A percentile compares a stretch with the other conserved stretches of the same genome.
phyloP scores from a whole-genome alignment of 1,140 invertebrate genomes.

The Acromyrmex heyeri region DNA sequence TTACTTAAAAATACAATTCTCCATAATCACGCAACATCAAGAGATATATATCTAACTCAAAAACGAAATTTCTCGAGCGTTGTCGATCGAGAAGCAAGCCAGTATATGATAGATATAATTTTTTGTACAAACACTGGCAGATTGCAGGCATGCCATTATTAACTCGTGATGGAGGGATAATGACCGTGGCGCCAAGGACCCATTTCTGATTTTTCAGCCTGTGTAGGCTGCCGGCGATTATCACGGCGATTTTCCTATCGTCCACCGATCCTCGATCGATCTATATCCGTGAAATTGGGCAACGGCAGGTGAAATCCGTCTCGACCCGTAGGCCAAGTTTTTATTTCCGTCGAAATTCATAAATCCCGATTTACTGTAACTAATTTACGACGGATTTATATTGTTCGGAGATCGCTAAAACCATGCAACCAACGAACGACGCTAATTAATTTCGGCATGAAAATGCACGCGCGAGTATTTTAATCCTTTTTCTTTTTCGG shows the following conservation, averaged over 20 bases:
- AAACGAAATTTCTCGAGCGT: background rate
- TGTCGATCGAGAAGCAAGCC: background rate
- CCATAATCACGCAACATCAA: background rate
- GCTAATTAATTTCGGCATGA: slow-evolving; percentile 45
- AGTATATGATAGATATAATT: slow-evolving; percentile 43
- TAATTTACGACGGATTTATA: slow-evolving; percentile 53
- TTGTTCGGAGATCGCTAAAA: slow-evolving; percentile 20
- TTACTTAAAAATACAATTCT: background rate
- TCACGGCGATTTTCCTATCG: slow-evolving; percentile 62
- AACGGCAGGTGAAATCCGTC: slow-evolving; percentile 59
- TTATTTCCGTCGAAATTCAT: slow-evolving; percentile 28
- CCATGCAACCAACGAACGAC: background rate
- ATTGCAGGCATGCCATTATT: slow-evolving; percentile 67
- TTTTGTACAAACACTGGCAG: slow-evolving; percentile 62
- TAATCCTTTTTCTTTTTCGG: background rate
- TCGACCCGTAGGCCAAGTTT: background rate
- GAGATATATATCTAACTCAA: slow-evolving; percentile 15
- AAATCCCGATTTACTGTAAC: slow-evolving; percentile 50
- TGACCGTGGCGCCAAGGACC: slow-evolving; percentile 71
- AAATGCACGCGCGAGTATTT: slow-evolving; percentile 28
- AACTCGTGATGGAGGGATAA: slow-evolving; percentile 70
- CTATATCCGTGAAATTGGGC: slow-evolving; percentile 62
- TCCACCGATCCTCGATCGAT: slow-evolving; percentile 40
- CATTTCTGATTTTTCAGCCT: slow-evolving; percentile 53
- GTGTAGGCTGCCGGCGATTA: slow-evolving; percentile 51